A percentile compares a stretch with the other conserved stretches of the same genome.
Conservation (phyloP, 2,113 vertebrate genomes). For the Hypanus sabinus region DNA sequence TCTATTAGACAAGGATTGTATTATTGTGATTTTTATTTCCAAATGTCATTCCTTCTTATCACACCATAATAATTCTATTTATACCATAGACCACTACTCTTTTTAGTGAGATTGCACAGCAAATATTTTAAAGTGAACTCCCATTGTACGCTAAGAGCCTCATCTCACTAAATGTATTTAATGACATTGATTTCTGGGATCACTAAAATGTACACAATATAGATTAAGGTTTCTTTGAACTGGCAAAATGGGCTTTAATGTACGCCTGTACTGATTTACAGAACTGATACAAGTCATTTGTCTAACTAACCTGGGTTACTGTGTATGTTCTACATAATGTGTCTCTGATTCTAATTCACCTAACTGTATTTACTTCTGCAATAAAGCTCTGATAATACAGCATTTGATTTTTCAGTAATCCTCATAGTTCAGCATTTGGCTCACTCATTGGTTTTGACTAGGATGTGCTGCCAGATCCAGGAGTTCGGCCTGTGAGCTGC, state of each 20-base stretch:
- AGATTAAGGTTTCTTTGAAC: too few species aligned
- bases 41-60: background rate
- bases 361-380: background rate
- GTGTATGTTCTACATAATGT: background rate
- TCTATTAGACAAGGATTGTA: too few species aligned
- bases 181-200: background rate
- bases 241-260: background rate
- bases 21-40: constrained; percentile 8
- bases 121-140: background rate
- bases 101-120: background rate
- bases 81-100: background rate
- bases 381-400: too few species aligned
- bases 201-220: background rate
- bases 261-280: background rate
- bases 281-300: background rate
- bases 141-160: background rate
- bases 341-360: background rate
- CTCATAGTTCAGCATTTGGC: too few species aligned
- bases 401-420: too few species aligned
- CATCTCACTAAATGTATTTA: background rate
- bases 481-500: background rate
- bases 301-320: background rate
- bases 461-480: background rate
- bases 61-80: too few species aligned
- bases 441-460: too few species aligned